Conservation (phyloP, 2,113 vertebrate genomes). For the Istiophorus platypterus region DNA sequence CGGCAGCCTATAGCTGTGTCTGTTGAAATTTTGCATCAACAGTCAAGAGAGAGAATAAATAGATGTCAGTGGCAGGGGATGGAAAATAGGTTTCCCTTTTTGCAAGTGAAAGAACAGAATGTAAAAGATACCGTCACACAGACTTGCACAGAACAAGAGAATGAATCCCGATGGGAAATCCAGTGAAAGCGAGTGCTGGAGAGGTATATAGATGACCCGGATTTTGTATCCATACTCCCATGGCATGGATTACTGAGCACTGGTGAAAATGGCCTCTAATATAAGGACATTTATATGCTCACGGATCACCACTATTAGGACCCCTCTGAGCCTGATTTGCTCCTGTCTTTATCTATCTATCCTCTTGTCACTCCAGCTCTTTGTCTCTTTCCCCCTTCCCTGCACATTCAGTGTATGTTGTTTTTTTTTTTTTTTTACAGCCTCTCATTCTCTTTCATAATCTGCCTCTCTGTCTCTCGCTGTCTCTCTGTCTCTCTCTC, state of each 20-base stretch:
- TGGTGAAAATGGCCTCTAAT: constrained; percentile 55
- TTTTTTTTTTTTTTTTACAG: constrained; percentile 32
- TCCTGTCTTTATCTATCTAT: constrained; percentile 66
- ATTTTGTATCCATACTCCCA: constrained; percentile 66
- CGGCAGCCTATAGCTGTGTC: constrained; percentile 42
- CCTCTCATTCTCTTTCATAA: constrained; percentile 56
- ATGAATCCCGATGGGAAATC: constrained; percentile 72
- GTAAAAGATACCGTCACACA: constrained; percentile 68
- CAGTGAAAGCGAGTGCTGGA: constrained; percentile 36
- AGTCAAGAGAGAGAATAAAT: constrained; percentile 69
- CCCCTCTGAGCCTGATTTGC: constrained; percentile 71
- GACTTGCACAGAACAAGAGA: constrained; percentile 58
- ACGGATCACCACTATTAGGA: constrained; percentile 67
- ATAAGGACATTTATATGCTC: constrained; percentile 61
- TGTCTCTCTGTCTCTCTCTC: constrained; percentile 40
- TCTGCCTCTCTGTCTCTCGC: constrained; percentile 47
- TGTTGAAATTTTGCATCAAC: constrained; percentile 52
- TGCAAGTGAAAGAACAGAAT: constrained; percentile 62
- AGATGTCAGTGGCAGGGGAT: constrained; percentile 62
- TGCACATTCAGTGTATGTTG: neutral
- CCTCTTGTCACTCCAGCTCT: constrained; percentile 51
- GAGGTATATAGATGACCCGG: constrained; percentile 77
- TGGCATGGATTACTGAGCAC: constrained; percentile 66
- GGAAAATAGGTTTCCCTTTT: constrained; percentile 65
- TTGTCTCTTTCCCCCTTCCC: constrained; percentile 48